Percentiles rank a stretch among this genome's conserved stretches.
These are phyloP conservation scores for Latheticus oryzae DNA, from an alignment of 2,888 invertebrate species.

Conservation along the genomic window DNA sequence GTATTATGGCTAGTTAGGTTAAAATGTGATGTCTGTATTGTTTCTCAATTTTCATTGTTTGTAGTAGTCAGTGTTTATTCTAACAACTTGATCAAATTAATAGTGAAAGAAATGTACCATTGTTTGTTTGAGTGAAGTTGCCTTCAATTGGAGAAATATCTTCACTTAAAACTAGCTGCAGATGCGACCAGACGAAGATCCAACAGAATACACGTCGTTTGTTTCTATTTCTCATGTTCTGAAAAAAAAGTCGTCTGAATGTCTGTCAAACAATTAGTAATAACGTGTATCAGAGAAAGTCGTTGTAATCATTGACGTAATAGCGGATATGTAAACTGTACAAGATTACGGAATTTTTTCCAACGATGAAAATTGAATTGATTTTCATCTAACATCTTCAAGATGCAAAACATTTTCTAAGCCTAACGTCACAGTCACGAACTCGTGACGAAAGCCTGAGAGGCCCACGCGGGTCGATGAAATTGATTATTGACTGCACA, in stretches of 20 bases:
- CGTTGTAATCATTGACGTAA: slow-evolving; percentile 43
- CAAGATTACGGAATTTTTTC: too few relatives aligned
- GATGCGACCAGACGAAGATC: slow-evolving; percentile 51
- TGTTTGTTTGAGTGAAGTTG: slow-evolving; percentile 33
- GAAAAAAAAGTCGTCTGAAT: slow-evolving; percentile 45
- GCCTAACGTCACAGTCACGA: slow-evolving; percentile 43
- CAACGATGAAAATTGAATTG: too few relatives aligned
- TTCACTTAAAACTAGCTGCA: slow-evolving; percentile 50
- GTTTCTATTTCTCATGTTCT: slow-evolving; percentile 59
- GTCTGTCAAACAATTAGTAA: slow-evolving; percentile 27
- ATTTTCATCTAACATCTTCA: slow-evolving; percentile 6
- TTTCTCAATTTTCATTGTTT: slow-evolving; percentile 28
- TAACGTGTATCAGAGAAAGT: slow-evolving; percentile 40
- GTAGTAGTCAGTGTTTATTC: slow-evolving; percentile 1
- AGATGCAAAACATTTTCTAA: slow-evolving; percentile 29
- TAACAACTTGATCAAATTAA: slow-evolving; percentile 8
- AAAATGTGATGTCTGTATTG: slow-evolving; percentile 34
- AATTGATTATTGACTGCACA: slow-evolving; percentile 40
- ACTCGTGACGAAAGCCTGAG: slow-evolving; percentile 43
- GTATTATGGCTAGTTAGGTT: slow-evolving; percentile 20
- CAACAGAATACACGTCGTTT: slow-evolving; percentile 57
- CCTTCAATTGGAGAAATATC: slow-evolving; percentile 38
- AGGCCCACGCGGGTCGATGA: slow-evolving; percentile 38
- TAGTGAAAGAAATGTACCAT: slow-evolving; percentile 20
- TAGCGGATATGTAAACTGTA: too few relatives aligned